Conservation (phyloP, 30 jellyfish, hydroid and myxozoan species). For the Aurelia sp. region DNA sequence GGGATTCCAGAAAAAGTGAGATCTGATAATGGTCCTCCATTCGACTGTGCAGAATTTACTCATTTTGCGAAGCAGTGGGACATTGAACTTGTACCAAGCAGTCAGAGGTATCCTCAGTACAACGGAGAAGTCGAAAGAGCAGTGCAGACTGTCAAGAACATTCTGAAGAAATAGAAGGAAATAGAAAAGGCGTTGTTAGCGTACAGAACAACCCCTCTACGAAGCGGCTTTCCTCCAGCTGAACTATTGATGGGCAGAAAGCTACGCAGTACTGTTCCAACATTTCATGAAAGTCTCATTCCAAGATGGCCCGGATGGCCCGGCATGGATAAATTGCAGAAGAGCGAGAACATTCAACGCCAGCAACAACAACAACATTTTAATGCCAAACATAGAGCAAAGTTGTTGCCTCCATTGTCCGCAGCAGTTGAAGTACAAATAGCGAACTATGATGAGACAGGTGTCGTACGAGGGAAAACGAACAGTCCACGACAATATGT, state of each 20-base stretch:
- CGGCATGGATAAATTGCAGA: slow-evolving; percentile 11
- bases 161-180: slow-evolving; percentile 12
- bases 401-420: slow-evolving; percentile 11
- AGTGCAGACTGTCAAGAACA: not conserved
- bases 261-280: not conserved
- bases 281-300: too few species aligned
- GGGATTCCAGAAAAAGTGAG: slow-evolving; percentile 30
- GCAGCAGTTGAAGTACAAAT: not conserved
- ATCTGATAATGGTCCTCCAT: slow-evolving; percentile 25
- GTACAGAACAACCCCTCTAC: not conserved
- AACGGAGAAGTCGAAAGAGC: slow-evolving; percentile 6
- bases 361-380: slow-evolving; percentile 20
- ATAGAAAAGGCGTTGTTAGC: slow-evolving; percentile 6
- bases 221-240: too few species aligned
- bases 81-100: slow-evolving; percentile 7
- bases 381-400: slow-evolving; percentile 11
- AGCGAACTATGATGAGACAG: slow-evolving; percentile 9
- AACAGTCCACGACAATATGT: slow-evolving; percentile 10
- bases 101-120: slow-evolving; percentile 22
- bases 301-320: slow-evolving; percentile 27
- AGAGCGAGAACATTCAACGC: not conserved
- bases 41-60: slow-evolving; percentile 17
- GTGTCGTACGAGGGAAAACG: slow-evolving; percentile 3
- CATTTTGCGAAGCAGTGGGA: slow-evolving; percentile 5
- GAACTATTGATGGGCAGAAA: not conserved